Evolutionary conservation across 2,888 invertebrate species (phyloP), one percentile per base, ranked within the genome.

Genomic region (Julus scandinavius): DNA sequence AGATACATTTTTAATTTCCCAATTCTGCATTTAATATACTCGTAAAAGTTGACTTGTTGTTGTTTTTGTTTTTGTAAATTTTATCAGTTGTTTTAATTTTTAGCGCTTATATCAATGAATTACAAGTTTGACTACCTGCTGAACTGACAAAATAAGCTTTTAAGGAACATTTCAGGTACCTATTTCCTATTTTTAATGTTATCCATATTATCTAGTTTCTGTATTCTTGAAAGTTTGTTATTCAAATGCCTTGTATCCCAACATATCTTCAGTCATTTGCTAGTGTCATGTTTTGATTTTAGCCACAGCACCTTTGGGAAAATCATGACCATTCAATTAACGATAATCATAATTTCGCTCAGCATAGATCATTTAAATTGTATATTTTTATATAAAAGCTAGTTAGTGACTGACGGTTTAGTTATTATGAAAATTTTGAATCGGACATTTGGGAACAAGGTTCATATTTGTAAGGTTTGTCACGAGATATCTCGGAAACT

Each of bases 21-120:
- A 38, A 80, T 38, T 80, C 13, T 80, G 38, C 80, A 80, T 80
- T 80, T 38, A 80, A 80, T 29, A 80, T 80, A 29, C 80, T 11
- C 7, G 29, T 80, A 80, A 80, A 80, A 38, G 80, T 38, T 80
- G 7, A 13, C 80, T 80, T 54, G 4, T 54, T 80, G 80, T 72
- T 72, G 72, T 80, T 80, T 80, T 80, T 80, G 20, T 80, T 80
- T 80, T 80, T 80, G 80, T 80, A 80, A 80, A 80, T 80, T 80
- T 80, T 80, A 80, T 80, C 20, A 80, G 80, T 80, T 80, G 80
- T 80, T 80, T 45, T 80, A 80, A 80, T 80, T 80, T 80, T 38
- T 80, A 80, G 80, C 11, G 38, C 80, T 80, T 80, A 38, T 80
- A 15, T 38, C 20, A 9, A 72, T 20, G 72, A 9, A 9, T 20